Evolutionary conservation across 1,140 invertebrate genomes (phyloP).

Genomic region (Samia ricini): DNA sequence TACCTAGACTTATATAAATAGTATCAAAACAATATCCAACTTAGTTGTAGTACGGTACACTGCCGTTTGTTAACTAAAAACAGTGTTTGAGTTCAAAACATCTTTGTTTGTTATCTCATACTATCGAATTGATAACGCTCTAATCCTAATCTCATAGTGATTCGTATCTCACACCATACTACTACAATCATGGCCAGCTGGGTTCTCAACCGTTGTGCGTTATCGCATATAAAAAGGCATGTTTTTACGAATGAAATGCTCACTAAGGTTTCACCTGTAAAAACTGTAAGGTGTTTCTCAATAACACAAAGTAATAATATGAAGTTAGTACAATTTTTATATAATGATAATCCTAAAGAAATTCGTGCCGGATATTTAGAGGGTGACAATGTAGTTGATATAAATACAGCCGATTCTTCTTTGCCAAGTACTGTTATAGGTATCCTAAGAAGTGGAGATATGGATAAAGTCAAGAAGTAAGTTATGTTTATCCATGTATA

Average conservation of each 20-base stretch:
- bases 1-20: no score
- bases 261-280: neutral
- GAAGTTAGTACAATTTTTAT: slow-evolving; percentile 69
- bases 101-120: neutral
- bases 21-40: no score
- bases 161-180: neutral
- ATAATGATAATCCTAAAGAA: slow-evolving; percentile 39
- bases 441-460: slow-evolving; percentile 46
- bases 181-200: neutral
- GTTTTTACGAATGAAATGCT: neutral
- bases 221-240: slow-evolving; percentile 8
- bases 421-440: slow-evolving; percentile 54
- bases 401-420: slow-evolving; percentile 50
- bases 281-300: slow-evolving; percentile 41
- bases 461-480: slow-evolving; percentile 59
- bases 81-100: neutral
- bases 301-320: slow-evolving; percentile 55
- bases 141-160: neutral
- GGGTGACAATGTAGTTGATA: slow-evolving; percentile 56
- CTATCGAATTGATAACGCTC: neutral
- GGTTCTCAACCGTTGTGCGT: neutral
- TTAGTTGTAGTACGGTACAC: no score
- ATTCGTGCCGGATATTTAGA: slow-evolving; percentile 58
- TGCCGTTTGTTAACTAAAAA: neutral
- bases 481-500: slow-evolving; percentile 20